Conservation (phyloP, 2,888 invertebrate species). For the Apotomis capreana region DNA sequence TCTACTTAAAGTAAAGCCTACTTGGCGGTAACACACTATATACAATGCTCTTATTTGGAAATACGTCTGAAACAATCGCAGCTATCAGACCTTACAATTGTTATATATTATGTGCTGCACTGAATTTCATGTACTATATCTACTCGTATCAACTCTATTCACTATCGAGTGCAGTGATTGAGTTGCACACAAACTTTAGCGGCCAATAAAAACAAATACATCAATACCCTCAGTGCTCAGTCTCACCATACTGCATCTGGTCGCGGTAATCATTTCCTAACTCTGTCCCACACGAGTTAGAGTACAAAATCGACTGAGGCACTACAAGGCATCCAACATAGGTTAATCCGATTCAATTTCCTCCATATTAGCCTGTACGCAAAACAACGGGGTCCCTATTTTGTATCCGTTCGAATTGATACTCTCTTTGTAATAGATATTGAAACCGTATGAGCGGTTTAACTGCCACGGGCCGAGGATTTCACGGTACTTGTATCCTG, state of each 20-base stretch:
- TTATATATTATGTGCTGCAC: too few relatives aligned
- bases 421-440: slow-evolving; percentile 28
- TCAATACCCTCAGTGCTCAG: slow-evolving; percentile 15
- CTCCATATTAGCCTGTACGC: slow-evolving; percentile 53
- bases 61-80: too few relatives aligned
- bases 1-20: too few relatives aligned
- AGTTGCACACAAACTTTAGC: slow-evolving; percentile 23
- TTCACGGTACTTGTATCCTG: neutral
- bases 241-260: slow-evolving; percentile 1
- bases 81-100: too few relatives aligned
- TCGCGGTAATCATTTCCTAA: neutral
- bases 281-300: slow-evolving; percentile 2
- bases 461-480: neutral
- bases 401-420: slow-evolving; percentile 18
- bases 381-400: slow-evolving; percentile 37
- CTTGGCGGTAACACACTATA: too few relatives aligned
- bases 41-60: too few relatives aligned
- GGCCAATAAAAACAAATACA: slow-evolving; percentile 24
- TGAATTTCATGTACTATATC: neutral
- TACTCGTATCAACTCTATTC: neutral
- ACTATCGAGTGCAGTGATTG: slow-evolving; percentile 21
- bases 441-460: slow-evolving; percentile 20
- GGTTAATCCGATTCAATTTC: slow-evolving; percentile 62
- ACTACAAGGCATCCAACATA: slow-evolving; percentile 17
- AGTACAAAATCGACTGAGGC: slow-evolving; percentile 17